Base-by-base conservation (phyloP, 2,113 vertebrate species). In the Nanger granti region DNA sequence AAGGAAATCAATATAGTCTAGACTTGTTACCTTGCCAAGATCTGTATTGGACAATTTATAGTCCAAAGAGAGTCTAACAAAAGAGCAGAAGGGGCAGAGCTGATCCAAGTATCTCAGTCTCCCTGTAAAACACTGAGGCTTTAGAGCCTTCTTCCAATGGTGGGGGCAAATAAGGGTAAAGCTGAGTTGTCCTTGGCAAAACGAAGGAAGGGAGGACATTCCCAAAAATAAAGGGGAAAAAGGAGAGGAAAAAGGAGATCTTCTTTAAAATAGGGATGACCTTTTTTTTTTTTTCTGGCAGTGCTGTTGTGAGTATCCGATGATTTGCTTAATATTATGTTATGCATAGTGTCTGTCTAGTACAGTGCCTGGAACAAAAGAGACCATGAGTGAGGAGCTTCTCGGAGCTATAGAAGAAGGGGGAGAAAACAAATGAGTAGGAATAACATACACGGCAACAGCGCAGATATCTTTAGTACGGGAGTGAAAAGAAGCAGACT, bases 1-100 rank as follows among this genome's bases (percentile, higher is more conserved):
- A 97, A 95, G 88, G 96, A 96, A 98, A 98, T 98, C 98, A 96
- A 97, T 98, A 96, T 83, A 95, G 95, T 97, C 97, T 98, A 98
- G 97, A 97, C 95, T 96, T 96, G 96, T 97, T 98, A 97, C 94
- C 89, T 97, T 97, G 90, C 97, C 88, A 88, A 95, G 95, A 97
- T 94, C 62, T 95, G 64, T 90, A 93, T 41, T 41, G 28, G 54
- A 85, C 88, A 93, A 98, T 97, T 97, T 97, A 95, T 97, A 91
- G 97, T 92, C 92, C 93, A 96, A 96, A 18, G 64, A 54, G 92
- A 69, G 73, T 89, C 87, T 95, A 94, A 64, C 62, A 92, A 80
- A 26, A 87, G 34, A 85, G 28, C 57, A 89, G 59, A 69, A 73
- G 37, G 55, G 41, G 54, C 62, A 47, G 34, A 87, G 26, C 20